phyloP scores from a whole-genome alignment of 2,888 invertebrate species.

The Beris morrisii region DNA sequence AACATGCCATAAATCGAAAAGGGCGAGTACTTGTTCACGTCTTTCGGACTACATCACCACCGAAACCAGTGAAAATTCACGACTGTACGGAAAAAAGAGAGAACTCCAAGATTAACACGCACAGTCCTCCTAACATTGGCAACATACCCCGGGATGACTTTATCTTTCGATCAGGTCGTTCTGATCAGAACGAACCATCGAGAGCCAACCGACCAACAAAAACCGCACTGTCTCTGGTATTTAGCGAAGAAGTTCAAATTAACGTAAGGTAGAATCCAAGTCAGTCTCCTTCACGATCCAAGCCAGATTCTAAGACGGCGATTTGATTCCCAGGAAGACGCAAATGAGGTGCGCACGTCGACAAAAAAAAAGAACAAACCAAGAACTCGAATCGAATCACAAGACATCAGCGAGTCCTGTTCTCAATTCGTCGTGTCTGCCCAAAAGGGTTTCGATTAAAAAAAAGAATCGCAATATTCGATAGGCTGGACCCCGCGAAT shows the following conservation, averaged over 20 bases:
- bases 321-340: slow-evolving; percentile 29
- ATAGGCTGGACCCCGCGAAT: slow-evolving; percentile 19
- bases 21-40: slow-evolving; percentile 31
- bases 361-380: neutral
- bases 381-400: slow-evolving; percentile 6
- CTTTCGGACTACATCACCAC: slow-evolving; percentile 25
- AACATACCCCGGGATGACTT: slow-evolving; percentile 31
- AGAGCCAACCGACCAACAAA: no score
- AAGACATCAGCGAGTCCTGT: slow-evolving; percentile 18
- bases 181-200: no score
- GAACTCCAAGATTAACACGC: slow-evolving; percentile 29
- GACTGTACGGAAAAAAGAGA: neutral
- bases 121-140: slow-evolving; percentile 29
- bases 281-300: neutral
- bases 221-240: no score
- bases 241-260: no score
- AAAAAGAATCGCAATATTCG: slow-evolving; percentile 23
- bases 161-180: slow-evolving; percentile 26
- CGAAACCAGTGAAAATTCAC: slow-evolving; percentile 32
- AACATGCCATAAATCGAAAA: slow-evolving; percentile 33
- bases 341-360: slow-evolving; percentile 27
- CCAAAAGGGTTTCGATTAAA: slow-evolving; percentile 32
- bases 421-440: slow-evolving; percentile 29
- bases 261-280: no score
- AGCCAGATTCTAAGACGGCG: slow-evolving; percentile 13